Percentiles rank a stretch among this genome's conserved stretches.
Evolutionary conservation across 2,797 vertebrate genomes (phyloP).

Genomic region (Leptatherina wallacei): DNA sequence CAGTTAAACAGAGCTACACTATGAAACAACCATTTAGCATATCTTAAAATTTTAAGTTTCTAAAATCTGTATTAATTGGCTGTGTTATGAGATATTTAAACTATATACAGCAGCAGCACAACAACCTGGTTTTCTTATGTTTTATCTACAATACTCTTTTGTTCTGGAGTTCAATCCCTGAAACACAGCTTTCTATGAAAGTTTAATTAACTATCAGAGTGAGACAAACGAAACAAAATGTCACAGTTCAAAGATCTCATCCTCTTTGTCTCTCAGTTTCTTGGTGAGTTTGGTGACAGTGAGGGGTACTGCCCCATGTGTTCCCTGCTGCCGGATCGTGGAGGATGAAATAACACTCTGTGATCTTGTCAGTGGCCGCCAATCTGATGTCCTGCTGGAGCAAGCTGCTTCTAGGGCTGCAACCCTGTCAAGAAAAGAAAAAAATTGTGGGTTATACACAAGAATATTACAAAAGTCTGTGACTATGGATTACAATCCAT

Average conservation of each 20-base stretch:
- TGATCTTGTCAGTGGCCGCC: conserved; percentile 45
- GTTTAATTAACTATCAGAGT: conserved; percentile 20
- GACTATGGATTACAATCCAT: not conserved
- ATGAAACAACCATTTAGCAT: conserved; percentile 4
- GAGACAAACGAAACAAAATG: not conserved
- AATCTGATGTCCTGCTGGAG: conserved; percentile 39
- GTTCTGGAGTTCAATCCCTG: conserved; percentile 2
- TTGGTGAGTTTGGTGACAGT: conserved; percentile 84
- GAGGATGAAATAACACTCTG: conserved; percentile 56
- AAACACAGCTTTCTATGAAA: not conserved
- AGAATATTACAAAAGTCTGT: not conserved
- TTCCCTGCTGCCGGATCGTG: conserved; percentile 70
- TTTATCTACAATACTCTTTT: conserved; percentile 12
- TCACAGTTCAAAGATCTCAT: conserved; percentile 94
- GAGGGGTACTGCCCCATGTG: conserved; percentile 82
- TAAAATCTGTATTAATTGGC: not conserved
- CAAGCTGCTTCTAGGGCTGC: conserved; percentile 63
- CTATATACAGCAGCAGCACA: conserved; percentile 27
- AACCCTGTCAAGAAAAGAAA: conserved; percentile 62
- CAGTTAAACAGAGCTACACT: conserved; percentile 41
- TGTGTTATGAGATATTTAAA: conserved; percentile 1
- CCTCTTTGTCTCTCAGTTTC: conserved; percentile 85
- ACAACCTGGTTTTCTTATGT: not conserved
- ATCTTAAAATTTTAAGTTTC: not conserved
- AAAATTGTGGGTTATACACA: not conserved